Evolutionary conservation across 2,113 vertebrate species (phyloP).

Genomic region (Mellivora capensis): DNA sequence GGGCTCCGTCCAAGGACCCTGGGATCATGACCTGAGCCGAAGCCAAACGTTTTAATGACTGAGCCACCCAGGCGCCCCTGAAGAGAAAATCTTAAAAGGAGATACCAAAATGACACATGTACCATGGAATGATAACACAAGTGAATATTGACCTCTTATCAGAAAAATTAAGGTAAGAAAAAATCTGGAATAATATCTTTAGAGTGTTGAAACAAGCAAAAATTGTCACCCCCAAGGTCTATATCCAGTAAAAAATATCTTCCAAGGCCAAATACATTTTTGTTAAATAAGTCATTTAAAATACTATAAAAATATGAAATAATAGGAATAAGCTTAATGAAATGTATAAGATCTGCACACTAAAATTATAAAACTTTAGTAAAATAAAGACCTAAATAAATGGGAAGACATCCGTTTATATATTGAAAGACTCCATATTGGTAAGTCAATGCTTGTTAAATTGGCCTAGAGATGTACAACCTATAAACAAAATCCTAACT

Average conservation of each 20-base stretch:
- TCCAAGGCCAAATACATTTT: background rate
- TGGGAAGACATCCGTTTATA: background rate
- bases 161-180: constrained; percentile 3
- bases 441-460: background rate
- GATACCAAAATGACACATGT: background rate
- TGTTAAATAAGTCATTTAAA: background rate
- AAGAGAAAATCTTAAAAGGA: background rate
- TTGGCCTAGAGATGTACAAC: background rate
- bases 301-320: background rate
- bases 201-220: background rate
- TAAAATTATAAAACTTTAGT: background rate
- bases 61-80: background rate
- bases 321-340: background rate
- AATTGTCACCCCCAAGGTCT: background rate
- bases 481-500: background rate
- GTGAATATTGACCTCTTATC: background rate
- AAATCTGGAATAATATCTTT: background rate
- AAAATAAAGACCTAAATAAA: constrained; percentile 24
- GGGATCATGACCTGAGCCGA: background rate
- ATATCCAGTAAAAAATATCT: background rate
- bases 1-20: too few species aligned
- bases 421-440: background rate
- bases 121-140: background rate
- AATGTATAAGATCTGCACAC: background rate
- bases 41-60: background rate